A percentile compares a stretch with the other conserved stretches of the same genome.
phyloP scores from a whole-genome alignment of 2,797 vertebrate genomes.

The Alfaro cultratus region DNA sequence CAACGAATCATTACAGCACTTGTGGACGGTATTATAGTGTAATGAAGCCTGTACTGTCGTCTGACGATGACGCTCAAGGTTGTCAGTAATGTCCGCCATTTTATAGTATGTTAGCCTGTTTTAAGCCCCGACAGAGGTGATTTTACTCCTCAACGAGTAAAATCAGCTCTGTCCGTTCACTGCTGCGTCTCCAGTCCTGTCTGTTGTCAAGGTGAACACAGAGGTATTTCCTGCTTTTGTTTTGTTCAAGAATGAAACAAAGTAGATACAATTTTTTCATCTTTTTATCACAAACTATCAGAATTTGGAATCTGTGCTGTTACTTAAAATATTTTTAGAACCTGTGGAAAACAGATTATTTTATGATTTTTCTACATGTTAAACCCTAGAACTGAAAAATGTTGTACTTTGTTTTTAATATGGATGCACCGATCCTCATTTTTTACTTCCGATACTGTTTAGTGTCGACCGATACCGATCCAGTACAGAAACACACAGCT shows the following conservation, averaged over 20 bases:
- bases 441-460: no score
- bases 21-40: not conserved
- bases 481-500: no score
- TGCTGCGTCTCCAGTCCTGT: not conserved
- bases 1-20: not conserved
- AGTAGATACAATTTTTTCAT: not conserved
- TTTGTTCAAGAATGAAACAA: not conserved
- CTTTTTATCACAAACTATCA: not conserved
- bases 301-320: not conserved
- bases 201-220: not conserved
- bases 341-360: not conserved
- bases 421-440: no score
- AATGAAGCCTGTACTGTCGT: not conserved
- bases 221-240: not conserved
- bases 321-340: not conserved
- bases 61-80: not conserved
- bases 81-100: not conserved
- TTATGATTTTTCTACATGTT: not conserved
- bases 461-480: no score
- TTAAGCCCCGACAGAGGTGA: not conserved
- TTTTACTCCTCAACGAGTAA: not conserved
- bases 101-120: not conserved
- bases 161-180: not conserved
- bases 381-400: not conserved
- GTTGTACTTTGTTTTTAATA: not conserved